Conservation (phyloP, 2,888 invertebrate species). For the Autographa gamma region DNA sequence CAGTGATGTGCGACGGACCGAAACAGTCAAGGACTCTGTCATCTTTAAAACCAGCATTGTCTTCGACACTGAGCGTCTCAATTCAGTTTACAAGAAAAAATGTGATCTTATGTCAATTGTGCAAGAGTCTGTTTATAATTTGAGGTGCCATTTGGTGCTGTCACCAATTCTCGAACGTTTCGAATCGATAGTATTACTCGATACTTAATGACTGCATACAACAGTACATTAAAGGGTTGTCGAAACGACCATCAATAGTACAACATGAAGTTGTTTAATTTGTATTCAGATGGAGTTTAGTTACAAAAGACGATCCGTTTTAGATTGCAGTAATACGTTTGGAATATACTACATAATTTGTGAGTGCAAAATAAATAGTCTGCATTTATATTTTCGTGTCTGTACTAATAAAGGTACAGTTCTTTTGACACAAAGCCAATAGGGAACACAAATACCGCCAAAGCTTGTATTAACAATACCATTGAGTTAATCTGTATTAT, state of each 20-base stretch:
- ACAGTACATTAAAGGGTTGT: not conserved
- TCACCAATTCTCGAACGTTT: too few relatives aligned
- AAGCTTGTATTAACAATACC: not conserved
- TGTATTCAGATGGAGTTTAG: too few relatives aligned
- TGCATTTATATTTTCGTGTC: not conserved
- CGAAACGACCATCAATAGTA: not conserved
- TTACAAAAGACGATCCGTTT: not conserved
- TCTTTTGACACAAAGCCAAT: too few relatives aligned
- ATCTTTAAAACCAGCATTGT: constrained; percentile 49
- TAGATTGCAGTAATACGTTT: not conserved
- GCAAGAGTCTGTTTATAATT: not conserved
- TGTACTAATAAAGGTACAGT: too few relatives aligned
- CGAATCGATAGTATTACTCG: too few relatives aligned
- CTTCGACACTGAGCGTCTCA: constrained; percentile 37
- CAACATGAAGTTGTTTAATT: not conserved
- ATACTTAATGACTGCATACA: too few relatives aligned
- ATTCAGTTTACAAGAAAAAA: constrained; percentile 27
- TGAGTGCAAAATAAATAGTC: not conserved
- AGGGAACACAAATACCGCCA: too few relatives aligned
- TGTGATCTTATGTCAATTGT: constrained; percentile 6
- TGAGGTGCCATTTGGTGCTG: too few relatives aligned
- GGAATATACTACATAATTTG: not conserved
- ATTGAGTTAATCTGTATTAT: not conserved
- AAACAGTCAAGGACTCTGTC: constrained; percentile 56
- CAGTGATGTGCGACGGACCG: constrained; percentile 59